phyloP scores from a whole-genome alignment of 2,888 invertebrate species.

The Heliconius charithonia region DNA sequence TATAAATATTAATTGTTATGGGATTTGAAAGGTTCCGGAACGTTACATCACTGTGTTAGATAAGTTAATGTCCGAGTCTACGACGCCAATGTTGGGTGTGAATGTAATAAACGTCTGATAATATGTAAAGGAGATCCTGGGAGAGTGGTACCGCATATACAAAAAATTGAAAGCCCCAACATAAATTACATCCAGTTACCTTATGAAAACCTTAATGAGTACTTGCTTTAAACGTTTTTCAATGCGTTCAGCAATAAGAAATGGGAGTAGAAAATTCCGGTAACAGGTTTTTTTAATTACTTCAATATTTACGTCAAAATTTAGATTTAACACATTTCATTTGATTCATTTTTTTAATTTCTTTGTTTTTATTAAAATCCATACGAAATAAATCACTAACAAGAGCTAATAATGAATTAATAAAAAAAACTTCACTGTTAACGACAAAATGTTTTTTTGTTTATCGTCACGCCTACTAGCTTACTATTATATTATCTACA shows the following conservation, averaged over 20 bases:
- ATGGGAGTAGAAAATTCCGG: too few species aligned
- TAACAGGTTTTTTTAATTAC: too few species aligned
- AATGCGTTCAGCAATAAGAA: too few species aligned
- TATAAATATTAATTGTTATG: slow-evolving; percentile 22
- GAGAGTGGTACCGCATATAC: too few species aligned
- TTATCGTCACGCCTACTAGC: slow-evolving; percentile 3
- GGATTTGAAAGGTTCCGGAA: slow-evolving; percentile 18
- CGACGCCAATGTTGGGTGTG: not conserved
- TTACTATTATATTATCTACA: not conserved
- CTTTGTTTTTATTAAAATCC: not conserved
- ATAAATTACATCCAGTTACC: too few species aligned
- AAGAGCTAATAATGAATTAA: not conserved
- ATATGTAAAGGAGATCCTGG: too few species aligned
- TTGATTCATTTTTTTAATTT: not conserved
- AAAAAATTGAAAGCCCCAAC: too few species aligned
- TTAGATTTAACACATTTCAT: too few species aligned
- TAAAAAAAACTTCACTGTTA: not conserved
- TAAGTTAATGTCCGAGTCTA: slow-evolving; percentile 14
- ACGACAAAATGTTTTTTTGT: slow-evolving; percentile 2
- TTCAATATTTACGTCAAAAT: too few species aligned
- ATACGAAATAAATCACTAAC: not conserved
- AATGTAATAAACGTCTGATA: not conserved
- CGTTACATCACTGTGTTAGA: slow-evolving; percentile 17
- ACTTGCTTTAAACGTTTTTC: too few species aligned
- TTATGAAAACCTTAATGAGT: too few species aligned